Evolutionary conservation across 2,113 vertebrate species (phyloP), one percentile per base, ranked within the genome.

Genomic region (Notothenia coriiceps): DNA sequence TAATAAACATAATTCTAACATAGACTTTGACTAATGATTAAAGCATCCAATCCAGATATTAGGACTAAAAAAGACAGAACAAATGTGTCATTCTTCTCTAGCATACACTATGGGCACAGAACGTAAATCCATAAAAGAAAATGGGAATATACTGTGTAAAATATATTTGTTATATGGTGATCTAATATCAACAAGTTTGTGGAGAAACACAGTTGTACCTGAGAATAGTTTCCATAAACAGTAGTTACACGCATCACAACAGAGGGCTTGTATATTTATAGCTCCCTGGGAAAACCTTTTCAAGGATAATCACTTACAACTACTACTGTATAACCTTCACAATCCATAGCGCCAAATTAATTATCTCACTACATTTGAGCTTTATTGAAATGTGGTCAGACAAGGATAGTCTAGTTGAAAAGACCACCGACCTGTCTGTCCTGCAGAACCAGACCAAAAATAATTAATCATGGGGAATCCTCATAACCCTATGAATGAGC

Each of bases 341-440:
- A 94, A 94, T 94, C 92, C 92, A 93, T 83, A 73, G 76, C 54
- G 82, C 79, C 33, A 63, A 88, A 62, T 85, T 91, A 92, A 95
- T 92, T 94, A 94, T 92, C 86, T 92, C 83, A 88, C 78, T 89
- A 88, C 89, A 94, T 93, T 92, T 93, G 80, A 93, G 83, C 77
- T 93, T 91, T 90, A 84, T 70, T 82, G 71, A 84, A 81, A 71
- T 67, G 82, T 77, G 60, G 61, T 84, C 66, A 67, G 72, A 76
- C 35, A 17, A 78, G 56, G 20, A 78, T 54, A 52, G 74, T 78
- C 69, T 40, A 73, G 78, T 88, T 80, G 77, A 82, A 77, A 80
- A 76, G 77, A 86, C 70, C 74, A 86, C 70, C 65, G n/a, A 69
- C 29, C 55, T 55, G 73, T 72, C 66, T 63, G 59, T 6, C 49